phyloP scores from a whole-genome alignment of 1,140 invertebrate genomes.

The Samia ricini region DNA sequence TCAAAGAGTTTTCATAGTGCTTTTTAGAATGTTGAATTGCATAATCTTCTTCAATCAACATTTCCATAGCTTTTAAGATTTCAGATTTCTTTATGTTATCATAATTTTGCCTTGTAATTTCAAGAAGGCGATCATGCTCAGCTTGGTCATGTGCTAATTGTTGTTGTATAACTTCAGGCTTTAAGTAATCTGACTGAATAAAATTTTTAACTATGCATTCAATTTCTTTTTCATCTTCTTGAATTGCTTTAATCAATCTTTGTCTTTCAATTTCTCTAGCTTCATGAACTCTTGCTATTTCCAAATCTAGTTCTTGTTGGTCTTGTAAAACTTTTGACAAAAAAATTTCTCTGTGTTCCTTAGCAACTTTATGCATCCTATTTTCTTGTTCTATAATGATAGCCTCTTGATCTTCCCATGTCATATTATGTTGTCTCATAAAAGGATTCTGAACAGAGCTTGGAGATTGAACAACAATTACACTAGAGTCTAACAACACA shows the following conservation, averaged over 20 bases:
- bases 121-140: constrained; percentile 80
- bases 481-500: constrained; percentile 24
- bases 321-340: constrained; percentile 80
- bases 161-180: constrained; percentile 79
- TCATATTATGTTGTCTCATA: constrained; percentile 42
- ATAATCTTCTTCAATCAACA: constrained; percentile 81
- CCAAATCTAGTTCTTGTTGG: constrained; percentile 80
- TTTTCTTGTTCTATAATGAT: constrained; percentile 63
- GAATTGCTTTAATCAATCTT: constrained; percentile 78
- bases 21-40: constrained; percentile 77
- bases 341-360: constrained; percentile 77
- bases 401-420: constrained; percentile 73
- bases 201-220: constrained; percentile 82
- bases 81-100: constrained; percentile 75
- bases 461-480: constrained; percentile 32
- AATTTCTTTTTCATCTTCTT: constrained; percentile 81
- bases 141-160: constrained; percentile 81
- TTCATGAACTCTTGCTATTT: constrained; percentile 83
- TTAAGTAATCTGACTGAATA: constrained; percentile 77
- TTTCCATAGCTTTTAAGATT: constrained; percentile 82
- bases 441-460: constrained; percentile 47
- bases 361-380: constrained; percentile 67
- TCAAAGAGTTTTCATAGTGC: constrained; percentile 79
- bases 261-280: constrained; percentile 80
- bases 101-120: constrained; percentile 76